These are phyloP conservation scores for Perca schrenkii DNA, from an alignment of 2,113 vertebrate species.

Conservation along the genomic window DNA sequence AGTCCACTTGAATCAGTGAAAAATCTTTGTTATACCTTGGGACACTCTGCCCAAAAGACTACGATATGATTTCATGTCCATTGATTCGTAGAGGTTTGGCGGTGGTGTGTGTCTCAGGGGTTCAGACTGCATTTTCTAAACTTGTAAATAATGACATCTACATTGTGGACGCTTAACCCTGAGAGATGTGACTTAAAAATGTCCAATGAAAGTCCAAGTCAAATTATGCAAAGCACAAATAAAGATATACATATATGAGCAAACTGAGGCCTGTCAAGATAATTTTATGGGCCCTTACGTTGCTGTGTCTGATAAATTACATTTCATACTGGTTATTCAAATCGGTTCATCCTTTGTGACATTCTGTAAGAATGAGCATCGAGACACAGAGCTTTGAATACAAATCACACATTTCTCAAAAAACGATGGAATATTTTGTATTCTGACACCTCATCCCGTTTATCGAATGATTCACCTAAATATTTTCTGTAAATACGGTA, in stretches of 20 bases:
- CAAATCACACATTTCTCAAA: conserved; percentile 25
- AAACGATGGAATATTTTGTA: not conserved
- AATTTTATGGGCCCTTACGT: conserved; percentile 40
- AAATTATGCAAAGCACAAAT: conserved; percentile 10
- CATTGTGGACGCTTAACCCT: not conserved
- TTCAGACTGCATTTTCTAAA: not conserved
- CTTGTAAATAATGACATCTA: not conserved
- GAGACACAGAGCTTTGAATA: conserved; percentile 23
- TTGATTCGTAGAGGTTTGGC: not conserved
- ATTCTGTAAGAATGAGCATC: conserved; percentile 26
- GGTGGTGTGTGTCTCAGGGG: not conserved
- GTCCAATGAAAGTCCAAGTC: not conserved
- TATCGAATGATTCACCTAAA: not conserved
- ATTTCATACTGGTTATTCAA: conserved; percentile 47
- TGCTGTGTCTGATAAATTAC: conserved; percentile 42
- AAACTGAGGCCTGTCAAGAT: conserved; percentile 38
- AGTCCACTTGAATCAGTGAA: too few relatives aligned
- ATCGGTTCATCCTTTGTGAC: conserved; percentile 47
- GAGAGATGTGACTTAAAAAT: not conserved
- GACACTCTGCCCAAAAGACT: too few relatives aligned
- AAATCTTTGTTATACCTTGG: too few relatives aligned
- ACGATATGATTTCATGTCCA: too few relatives aligned
- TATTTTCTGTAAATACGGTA: too few relatives aligned
- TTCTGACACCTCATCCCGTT: not conserved
- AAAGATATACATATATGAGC: conserved; percentile 5